Conservation (phyloP, 2,113 vertebrate genomes). For the Nothoprocta pentlandii region DNA sequence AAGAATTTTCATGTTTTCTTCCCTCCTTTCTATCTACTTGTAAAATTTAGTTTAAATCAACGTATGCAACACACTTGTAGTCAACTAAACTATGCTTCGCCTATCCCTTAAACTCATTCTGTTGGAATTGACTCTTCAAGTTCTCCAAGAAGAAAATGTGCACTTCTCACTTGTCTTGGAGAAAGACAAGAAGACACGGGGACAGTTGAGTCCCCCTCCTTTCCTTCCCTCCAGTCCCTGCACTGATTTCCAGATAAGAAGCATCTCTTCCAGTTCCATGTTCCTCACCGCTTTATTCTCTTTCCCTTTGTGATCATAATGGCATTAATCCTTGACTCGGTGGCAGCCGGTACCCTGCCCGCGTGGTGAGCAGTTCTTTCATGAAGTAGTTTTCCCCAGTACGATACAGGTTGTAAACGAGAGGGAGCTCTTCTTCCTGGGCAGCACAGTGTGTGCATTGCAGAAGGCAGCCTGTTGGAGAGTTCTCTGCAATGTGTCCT, state of each 20-base stretch:
- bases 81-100: background rate
- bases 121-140: background rate
- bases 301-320: background rate
- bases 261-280: background rate
- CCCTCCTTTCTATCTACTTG: background rate
- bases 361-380: background rate
- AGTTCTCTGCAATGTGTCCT: background rate
- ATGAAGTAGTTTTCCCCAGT: background rate
- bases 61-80: background rate
- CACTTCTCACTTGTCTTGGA: background rate
- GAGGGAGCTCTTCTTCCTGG: background rate
- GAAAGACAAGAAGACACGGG: background rate
- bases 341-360: background rate
- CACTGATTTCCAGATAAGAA: background rate
- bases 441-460: background rate
- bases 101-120: background rate
- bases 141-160: background rate
- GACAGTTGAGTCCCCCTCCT: background rate
- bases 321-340: background rate
- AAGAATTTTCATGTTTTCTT: background rate
- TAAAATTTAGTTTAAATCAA: background rate
- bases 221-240: background rate
- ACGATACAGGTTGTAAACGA: background rate
- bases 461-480: background rate
- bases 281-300: background rate